Percentiles rank a stretch among this genome's conserved stretches.
Evolutionary conservation across 2,797 vertebrate species (phyloP).

Genomic region (Sebastes matsubarae): DNA sequence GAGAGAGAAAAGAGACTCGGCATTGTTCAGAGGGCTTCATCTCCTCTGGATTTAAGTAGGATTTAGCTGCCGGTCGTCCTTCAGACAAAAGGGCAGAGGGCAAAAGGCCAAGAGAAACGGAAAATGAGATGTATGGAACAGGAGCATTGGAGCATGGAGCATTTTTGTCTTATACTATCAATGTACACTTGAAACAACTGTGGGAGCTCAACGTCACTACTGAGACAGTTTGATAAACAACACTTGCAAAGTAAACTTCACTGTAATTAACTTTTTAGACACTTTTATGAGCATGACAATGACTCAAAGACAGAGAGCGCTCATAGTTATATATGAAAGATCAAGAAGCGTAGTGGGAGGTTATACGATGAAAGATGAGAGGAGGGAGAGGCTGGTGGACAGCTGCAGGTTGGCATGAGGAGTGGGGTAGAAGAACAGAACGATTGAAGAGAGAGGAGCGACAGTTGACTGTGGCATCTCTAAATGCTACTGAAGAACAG

Average conservation of each 20-base stretch:
- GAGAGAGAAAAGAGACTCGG: background rate
- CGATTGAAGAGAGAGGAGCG: slow-evolving; percentile 27
- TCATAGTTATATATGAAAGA: background rate
- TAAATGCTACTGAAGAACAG: slow-evolving; percentile 52
- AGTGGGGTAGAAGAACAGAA: slow-evolving; percentile 35
- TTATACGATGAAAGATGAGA: slow-evolving; percentile 18
- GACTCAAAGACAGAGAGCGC: background rate
- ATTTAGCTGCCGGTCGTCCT: slow-evolving; percentile 11
- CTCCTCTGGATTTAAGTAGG: slow-evolving; percentile 43
- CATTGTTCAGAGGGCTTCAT: slow-evolving; percentile 46
- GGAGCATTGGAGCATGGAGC: too few species aligned
- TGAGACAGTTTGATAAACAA: background rate
- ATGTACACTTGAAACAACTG: background rate
- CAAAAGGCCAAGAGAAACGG: slow-evolving; percentile 20
- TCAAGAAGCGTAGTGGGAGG: slow-evolving; percentile 4
- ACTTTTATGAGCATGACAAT: background rate
- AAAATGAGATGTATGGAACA: slow-evolving; percentile 18
- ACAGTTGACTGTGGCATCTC: slow-evolving; percentile 54
- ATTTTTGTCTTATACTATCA: background rate
- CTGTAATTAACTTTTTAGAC: background rate
- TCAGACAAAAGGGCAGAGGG: slow-evolving; percentile 36
- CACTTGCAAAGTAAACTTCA: background rate
- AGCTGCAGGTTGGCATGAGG: slow-evolving; percentile 52
- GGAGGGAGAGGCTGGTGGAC: slow-evolving; percentile 10
- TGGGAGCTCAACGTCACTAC: background rate